These are phyloP conservation scores for Promerops cafer DNA, from an alignment of 2,113 vertebrate species.

Conservation along the genomic window DNA sequence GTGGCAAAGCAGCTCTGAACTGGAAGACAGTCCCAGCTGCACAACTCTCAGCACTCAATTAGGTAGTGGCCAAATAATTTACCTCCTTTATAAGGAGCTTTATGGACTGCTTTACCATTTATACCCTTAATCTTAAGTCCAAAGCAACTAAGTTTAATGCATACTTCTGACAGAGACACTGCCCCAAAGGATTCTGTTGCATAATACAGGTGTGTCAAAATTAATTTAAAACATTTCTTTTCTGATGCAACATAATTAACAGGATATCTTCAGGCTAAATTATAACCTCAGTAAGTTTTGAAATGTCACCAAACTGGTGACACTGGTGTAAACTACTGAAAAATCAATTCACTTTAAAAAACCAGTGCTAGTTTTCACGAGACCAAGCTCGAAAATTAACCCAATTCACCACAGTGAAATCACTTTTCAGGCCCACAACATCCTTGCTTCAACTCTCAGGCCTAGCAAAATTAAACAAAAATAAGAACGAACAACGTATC, in stretches of 20 bases:
- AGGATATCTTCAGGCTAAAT: not conserved
- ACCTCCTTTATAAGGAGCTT: not conserved
- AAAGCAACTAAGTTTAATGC: not conserved
- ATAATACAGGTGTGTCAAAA: not conserved
- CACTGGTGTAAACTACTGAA: not conserved
- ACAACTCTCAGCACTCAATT: not conserved
- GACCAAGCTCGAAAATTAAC: rapidly evolving
- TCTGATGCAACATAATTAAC: not conserved
- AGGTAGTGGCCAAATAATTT: not conserved
- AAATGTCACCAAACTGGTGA: not conserved
- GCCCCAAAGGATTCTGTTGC: not conserved
- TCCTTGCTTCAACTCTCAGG: not conserved
- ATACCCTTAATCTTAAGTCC: not conserved
- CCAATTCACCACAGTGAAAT: not conserved
- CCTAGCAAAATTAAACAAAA: not conserved
- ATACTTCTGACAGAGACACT: not conserved
- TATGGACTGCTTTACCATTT: not conserved
- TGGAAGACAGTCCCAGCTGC: not conserved
- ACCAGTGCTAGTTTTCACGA: not conserved
- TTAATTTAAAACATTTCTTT: not conserved
- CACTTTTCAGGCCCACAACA: not conserved
- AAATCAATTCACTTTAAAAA: not conserved
- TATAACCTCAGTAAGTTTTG: not conserved
- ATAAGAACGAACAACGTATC: not conserved
- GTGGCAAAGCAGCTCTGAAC: not conserved